Percentiles rank a stretch among this genome's conserved stretches.
phyloP scores from a whole-genome alignment of 2,888 invertebrate genomes.

The Cheiracanthium punctorium region DNA sequence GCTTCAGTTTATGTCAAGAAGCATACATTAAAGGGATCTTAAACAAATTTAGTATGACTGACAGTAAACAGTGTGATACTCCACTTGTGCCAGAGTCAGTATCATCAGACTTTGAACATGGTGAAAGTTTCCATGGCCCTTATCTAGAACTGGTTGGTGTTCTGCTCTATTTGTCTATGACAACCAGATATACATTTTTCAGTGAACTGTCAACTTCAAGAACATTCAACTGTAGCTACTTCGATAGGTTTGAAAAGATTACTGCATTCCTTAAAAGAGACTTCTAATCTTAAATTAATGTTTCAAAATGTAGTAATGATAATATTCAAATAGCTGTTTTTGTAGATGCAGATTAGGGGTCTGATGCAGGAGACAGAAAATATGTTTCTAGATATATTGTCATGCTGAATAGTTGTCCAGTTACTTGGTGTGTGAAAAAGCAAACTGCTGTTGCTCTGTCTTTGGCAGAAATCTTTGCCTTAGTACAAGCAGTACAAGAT shows the following conservation, averaged over 20 bases:
- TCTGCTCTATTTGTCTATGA: constrained; percentile 19
- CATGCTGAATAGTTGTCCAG: constrained; percentile 11
- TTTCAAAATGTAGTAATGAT: constrained; percentile 20
- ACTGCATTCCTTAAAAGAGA: constrained; percentile 26
- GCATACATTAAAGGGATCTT: constrained; percentile 11
- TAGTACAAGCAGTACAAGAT: constrained; percentile 30
- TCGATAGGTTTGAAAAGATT: constrained; percentile 38
- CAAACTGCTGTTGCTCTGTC: constrained; percentile 23
- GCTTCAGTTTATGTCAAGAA: background rate
- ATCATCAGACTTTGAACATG: constrained; percentile 15
- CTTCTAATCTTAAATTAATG: constrained; percentile 31
- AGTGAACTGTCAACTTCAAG: constrained; percentile 39
- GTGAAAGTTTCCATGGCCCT: constrained; percentile 18
- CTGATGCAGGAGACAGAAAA: constrained; percentile 22
- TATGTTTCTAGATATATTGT: constrained; percentile 23
- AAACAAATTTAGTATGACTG: constrained; percentile 5
- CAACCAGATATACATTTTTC: constrained; percentile 24
- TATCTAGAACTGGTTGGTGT: constrained; percentile 24
- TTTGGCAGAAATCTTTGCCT: constrained; percentile 19
- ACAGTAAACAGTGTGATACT: background rate
- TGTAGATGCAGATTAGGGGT: constrained; percentile 28
- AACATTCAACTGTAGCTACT: constrained; percentile 23
- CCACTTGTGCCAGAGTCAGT: constrained; percentile 15
- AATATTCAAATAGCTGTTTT: constrained; percentile 20
- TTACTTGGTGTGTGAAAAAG: constrained; percentile 10